Percentiles rank a stretch among this genome's conserved stretches.
Conservation (phyloP, 2,797 vertebrate genomes). For the Craterocephalus amniculus region DNA sequence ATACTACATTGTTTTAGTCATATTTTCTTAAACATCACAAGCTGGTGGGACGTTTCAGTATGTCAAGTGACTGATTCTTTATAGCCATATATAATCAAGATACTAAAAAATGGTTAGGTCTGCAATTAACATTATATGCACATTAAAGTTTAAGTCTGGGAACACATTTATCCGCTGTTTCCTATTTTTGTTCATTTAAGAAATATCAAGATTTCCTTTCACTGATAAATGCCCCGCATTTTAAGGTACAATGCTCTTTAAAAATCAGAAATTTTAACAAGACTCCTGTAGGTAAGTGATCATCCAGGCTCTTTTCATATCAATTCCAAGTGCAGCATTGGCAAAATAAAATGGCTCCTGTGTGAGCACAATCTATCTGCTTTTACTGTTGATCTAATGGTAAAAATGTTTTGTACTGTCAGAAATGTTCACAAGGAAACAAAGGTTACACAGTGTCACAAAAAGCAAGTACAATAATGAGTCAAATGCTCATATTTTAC, state of each 20-base stretch:
- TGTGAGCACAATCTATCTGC: slow-evolving; percentile 28
- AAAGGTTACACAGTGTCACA: slow-evolving; percentile 47
- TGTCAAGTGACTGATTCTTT: slow-evolving; percentile 19
- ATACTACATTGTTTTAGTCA: slow-evolving; percentile 6
- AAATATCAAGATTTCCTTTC: slow-evolving; percentile 38
- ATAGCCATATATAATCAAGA: slow-evolving; percentile 29
- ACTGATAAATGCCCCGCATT: slow-evolving; percentile 41
- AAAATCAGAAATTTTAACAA: slow-evolving; percentile 25
- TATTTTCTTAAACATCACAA: slow-evolving; percentile 34
- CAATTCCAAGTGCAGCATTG: slow-evolving; percentile 28
- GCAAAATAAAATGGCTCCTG: slow-evolving; percentile 22
- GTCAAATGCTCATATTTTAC: slow-evolving; percentile 41
- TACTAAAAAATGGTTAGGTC: slow-evolving; percentile 21
- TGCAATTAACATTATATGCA: slow-evolving; percentile 8
- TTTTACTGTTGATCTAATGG: slow-evolving; percentile 33
- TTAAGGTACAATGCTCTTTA: slow-evolving; percentile 42
- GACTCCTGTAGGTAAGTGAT: slow-evolving; percentile 30
- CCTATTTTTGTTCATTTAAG: slow-evolving; percentile 24
- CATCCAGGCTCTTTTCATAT: slow-evolving; percentile 47
- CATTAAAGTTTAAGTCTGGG: slow-evolving; percentile 7
- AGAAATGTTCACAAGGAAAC: slow-evolving; percentile 43
- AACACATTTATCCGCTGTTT: slow-evolving; percentile 22
- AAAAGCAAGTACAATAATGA: slow-evolving; percentile 33
- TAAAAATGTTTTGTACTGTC: slow-evolving; percentile 28
- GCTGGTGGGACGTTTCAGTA: slow-evolving; percentile 11